Evolutionary conservation across 2,113 vertebrate species (phyloP).

Genomic region (Pseudopipra pipra): DNA sequence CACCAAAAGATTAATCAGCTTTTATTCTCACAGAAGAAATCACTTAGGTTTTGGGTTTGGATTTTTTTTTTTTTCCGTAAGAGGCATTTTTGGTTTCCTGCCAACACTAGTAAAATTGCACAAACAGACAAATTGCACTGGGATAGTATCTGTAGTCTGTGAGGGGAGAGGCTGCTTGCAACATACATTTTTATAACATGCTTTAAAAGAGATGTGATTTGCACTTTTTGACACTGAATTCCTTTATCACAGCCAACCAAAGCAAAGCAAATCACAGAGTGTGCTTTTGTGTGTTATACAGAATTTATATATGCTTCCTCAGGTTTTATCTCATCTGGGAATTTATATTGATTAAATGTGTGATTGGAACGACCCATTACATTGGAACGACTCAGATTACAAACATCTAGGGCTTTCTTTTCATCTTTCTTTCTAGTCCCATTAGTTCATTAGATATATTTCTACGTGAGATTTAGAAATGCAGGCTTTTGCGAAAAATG

Average conservation of each 20-base stretch:
- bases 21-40: neutral
- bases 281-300: neutral
- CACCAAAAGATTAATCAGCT: neutral
- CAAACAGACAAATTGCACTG: neutral
- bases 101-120: neutral
- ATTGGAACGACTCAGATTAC: neutral
- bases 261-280: neutral
- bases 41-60: neutral
- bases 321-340: neutral
- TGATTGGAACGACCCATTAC: neutral
- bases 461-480: neutral
- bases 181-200: neutral
- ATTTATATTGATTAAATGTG: neutral
- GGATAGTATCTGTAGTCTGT: neutral
- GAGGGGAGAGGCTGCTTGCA: neutral
- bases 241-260: neutral
- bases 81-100: neutral
- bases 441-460: neutral
- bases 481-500: neutral
- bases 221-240: neutral
- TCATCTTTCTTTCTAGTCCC: neutral
- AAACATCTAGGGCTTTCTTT: neutral
- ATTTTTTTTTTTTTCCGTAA: neutral
- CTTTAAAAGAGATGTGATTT: neutral
- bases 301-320: neutral